Evolutionary conservation across 2,797 vertebrate genomes (phyloP).

Genomic region (Hemibagrus guttatus): DNA sequence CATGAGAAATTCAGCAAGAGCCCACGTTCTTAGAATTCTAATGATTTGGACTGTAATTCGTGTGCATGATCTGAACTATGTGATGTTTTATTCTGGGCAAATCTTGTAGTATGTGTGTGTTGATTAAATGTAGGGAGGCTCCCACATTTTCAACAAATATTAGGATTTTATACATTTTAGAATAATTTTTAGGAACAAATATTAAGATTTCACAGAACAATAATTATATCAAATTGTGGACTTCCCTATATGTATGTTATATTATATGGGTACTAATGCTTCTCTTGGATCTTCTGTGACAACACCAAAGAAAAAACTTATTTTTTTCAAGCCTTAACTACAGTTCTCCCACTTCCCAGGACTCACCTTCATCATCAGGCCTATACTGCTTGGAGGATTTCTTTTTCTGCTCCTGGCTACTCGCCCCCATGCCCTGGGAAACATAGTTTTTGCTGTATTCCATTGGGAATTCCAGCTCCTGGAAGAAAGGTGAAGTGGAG

Average conservation of each 20-base stretch:
- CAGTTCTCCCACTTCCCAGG: background rate
- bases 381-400: conserved; percentile 62
- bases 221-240: background rate
- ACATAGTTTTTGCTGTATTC: conserved; percentile 72
- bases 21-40: background rate
- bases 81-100: background rate
- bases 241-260: background rate
- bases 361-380: conserved; percentile 63
- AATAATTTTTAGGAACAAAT: background rate
- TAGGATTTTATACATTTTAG: background rate
- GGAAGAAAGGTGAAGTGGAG: conserved; percentile 66
- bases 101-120: background rate
- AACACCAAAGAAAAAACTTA: background rate
- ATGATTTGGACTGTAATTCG: background rate
- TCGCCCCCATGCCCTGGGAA: conserved; percentile 72
- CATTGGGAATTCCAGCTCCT: conserved; percentile 72
- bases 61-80: background rate
- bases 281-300: background rate
- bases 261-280: background rate
- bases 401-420: conserved; percentile 54
- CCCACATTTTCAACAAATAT: background rate
- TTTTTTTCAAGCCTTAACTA: background rate
- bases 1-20: background rate
- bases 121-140: background rate
- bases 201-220: background rate